A percentile compares a stretch with the other conserved stretches of the same genome.
phyloP scores from a whole-genome alignment of 2,113 vertebrate species.

The Chauna torquata region DNA sequence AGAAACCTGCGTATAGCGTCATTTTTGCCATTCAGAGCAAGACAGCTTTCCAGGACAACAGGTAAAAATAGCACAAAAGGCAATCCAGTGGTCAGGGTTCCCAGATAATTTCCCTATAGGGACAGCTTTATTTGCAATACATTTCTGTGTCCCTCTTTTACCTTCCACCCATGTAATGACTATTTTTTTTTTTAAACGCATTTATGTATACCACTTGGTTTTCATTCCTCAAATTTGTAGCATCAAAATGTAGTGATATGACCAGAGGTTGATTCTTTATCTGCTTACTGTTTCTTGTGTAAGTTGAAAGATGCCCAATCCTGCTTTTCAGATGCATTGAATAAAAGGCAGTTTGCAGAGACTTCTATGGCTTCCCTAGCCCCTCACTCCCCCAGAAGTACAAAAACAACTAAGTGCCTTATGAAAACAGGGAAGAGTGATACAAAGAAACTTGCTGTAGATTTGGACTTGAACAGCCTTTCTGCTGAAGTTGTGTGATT shows the following conservation, averaged over 20 bases:
- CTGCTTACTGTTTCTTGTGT: not conserved
- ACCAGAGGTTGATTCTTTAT: not conserved
- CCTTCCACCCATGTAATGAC: not conserved
- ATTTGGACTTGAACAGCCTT: not conserved
- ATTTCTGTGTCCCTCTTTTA: not conserved
- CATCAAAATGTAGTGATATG: not conserved
- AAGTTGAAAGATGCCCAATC: constrained; percentile 13
- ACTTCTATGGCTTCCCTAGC: not conserved
- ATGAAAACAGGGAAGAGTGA: not conserved
- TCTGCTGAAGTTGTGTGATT: not conserved
- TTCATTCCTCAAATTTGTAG: not conserved
- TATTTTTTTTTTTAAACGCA: not conserved
- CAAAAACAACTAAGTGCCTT: constrained; percentile 33
- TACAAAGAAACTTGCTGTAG: not conserved
- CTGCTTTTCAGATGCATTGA: constrained; percentile 22
- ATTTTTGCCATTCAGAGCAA: not conserved
- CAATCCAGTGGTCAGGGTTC: not conserved
- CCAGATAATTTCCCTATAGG: not conserved
- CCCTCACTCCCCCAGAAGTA: not conserved
- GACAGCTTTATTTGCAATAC: not conserved
- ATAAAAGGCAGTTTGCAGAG: constrained; percentile 21
- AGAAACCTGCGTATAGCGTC: not conserved
- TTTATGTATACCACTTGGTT: not conserved
- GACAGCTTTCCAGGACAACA: not conserved
- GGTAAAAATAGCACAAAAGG: not conserved